Evolutionary conservation across 35 echinoderm and acorn worm genomes (phyloP), one percentile per base, ranked within the genome.

Genomic region (Eucidaris tribuloides): DNA sequence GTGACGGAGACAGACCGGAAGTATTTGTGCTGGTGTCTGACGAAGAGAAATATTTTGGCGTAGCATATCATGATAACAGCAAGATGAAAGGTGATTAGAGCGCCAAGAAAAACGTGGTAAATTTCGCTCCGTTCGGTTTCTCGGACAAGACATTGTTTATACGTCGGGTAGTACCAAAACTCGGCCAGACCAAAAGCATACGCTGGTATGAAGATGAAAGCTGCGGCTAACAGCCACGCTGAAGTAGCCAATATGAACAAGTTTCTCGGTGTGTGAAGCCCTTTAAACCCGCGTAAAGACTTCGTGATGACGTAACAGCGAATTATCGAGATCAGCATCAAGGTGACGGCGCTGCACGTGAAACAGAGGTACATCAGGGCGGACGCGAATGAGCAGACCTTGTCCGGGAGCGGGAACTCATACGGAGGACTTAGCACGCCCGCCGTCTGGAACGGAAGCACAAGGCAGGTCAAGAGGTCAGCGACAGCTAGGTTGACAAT

Each of bases 401-500:
- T 1, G 14, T 66, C 58, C 5, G 78, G 33, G 0, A 18, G 24
- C 11, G 36, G 33, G 7, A 40, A 33, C 17, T 29, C 56, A 29
- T 22, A 18, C 2, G 35, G 34, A 18, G 36, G 40, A 77, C 56
- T 45, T 22, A 87, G 78, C 22, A 77, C 58, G 15, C 55, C 74
- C 6, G 40, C 40, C 40, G 30, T 44, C 68, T 87, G 78, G 23
- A 87, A 6, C 13, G 76, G 71, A 15, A 87, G 32, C 2, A 64
- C 5, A 11, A 59, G 7, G 54, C 74, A 79, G 0, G 85, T 79
- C 52, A 87, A 58, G 22, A 87, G 60, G 42, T 87, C 85, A 13
- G 85, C 85, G 36, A 80, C 46, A 11, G 85, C 85, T 17, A 87
- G 76, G 37, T 87, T 87, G 1, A 87, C 85, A 5, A 87, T 87